Evolutionary conservation across 2,888 invertebrate species (phyloP), one percentile per base, ranked within the genome.

Genomic region (Oligia latruncula): DNA sequence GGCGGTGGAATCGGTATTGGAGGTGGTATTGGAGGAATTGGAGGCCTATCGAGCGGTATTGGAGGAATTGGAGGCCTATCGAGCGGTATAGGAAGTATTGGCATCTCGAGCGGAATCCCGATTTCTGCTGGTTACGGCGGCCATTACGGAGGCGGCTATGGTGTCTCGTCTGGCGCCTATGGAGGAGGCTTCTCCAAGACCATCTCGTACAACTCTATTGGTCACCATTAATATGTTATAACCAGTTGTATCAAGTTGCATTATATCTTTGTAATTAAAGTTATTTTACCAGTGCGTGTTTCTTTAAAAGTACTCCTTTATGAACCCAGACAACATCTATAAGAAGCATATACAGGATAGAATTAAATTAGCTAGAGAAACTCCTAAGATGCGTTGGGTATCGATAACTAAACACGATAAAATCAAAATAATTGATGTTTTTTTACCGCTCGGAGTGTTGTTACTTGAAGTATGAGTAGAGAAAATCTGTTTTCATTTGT

Each of bases 191-290:
- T 79, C 66, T 81, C 86, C 40, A 89, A 89, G 43, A 89, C 90
- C 60, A 80, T 89, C 67, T 82, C 89, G 65, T 89, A 88, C 80
- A 89, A 90, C 64, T 77, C 85, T 23, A 77, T 89, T 71, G 83
- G 89, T 71, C 87, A 88, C 72, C 88, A 82, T 62, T 90, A 85
- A 89, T 68, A 80, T 67, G 71, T 71, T 74, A 55, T 74, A 77
- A 67, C 65, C 71, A 78, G 68, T 77, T 80, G 55, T 82, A 80
- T 72, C 43, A 80, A 78, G 68, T 74, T 82, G 80, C 80, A 85
- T 85, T 82, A 81, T 82, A 81, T 88, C 72, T 86, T 85, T 85
- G 65, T 88, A 76, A 89, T 87, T 89, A 88, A 80, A 88, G 29
- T 77, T 83, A 81, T 88, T 88, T 79, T 81, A 82, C 74, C 71